Evolutionary conservation across 2,888 invertebrate species (phyloP).

Genomic region (Tiliacea citrago): DNA sequence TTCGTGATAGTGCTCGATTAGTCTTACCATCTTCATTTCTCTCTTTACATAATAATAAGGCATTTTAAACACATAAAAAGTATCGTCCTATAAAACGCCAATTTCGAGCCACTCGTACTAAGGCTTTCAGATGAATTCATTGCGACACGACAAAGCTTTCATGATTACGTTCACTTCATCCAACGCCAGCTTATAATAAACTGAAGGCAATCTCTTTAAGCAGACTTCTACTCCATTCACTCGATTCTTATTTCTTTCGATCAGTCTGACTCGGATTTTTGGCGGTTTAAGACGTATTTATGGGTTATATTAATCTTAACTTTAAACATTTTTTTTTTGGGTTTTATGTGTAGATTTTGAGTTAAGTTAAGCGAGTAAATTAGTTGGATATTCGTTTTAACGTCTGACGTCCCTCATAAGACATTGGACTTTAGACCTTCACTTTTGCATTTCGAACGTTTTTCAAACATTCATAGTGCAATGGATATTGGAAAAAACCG

Average conservation of each 20-base stretch:
- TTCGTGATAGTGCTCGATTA: too few relatives aligned
- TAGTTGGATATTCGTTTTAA: too few relatives aligned
- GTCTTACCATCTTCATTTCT: too few relatives aligned
- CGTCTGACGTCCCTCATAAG: neutral
- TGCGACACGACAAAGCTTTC: conserved; percentile 81
- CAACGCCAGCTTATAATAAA: conserved; percentile 64
- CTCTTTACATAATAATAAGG: too few relatives aligned
- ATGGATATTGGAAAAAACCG: neutral
- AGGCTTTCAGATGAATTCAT: conserved; percentile 56
- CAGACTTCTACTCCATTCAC: conserved; percentile 53
- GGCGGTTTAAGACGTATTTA: conserved; percentile 23
- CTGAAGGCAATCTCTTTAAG: conserved; percentile 64
- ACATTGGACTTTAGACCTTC: neutral
- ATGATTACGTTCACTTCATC: conserved; percentile 70
- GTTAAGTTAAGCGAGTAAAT: too few relatives aligned
- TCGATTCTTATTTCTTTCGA: conserved; percentile 67
- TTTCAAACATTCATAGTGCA: neutral
- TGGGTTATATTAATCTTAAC: too few relatives aligned
- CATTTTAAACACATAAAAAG: too few relatives aligned
- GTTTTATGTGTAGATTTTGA: too few relatives aligned
- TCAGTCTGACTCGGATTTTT: conserved; percentile 57
- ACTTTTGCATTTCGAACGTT: too few relatives aligned
- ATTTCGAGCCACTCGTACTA: conserved; percentile 39
- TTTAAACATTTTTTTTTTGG: too few relatives aligned
- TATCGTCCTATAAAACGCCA: conserved; percentile 31